A percentile compares a stretch with the other conserved stretches of the same genome.
These are phyloP conservation scores for Eilema caniola DNA, from an alignment of 2,888 invertebrate species.

Conservation along the genomic window DNA sequence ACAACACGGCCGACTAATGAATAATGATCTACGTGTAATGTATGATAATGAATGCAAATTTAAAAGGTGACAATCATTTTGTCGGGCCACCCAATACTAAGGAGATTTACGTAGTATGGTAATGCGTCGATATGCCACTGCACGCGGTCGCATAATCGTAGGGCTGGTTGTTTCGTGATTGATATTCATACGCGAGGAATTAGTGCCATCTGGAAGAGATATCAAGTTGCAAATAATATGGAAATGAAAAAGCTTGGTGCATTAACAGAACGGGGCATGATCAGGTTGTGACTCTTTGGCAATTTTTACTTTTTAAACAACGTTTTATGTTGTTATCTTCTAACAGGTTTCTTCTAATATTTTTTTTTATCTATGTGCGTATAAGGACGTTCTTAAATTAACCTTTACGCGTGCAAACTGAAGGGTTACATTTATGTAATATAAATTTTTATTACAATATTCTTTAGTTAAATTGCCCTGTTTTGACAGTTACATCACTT, in stretches of 20 bases:
- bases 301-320: not conserved
- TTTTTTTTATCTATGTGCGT: too few relatives aligned
- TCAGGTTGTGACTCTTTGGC: not conserved
- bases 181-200: constrained; percentile 64
- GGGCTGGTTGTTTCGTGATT: constrained; percentile 70
- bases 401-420: too few relatives aligned
- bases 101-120: constrained; percentile 73
- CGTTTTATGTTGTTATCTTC: not conserved
- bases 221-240: constrained; percentile 17
- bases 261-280: not conserved
- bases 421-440: too few relatives aligned
- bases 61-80: constrained; percentile 84
- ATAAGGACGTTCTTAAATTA: too few relatives aligned
- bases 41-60: constrained; percentile 83
- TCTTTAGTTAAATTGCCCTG: too few relatives aligned
- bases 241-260: not conserved
- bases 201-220: constrained; percentile 48
- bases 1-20: constrained; percentile 64
- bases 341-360: too few relatives aligned
- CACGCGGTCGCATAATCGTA: constrained; percentile 76
- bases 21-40: constrained; percentile 55
- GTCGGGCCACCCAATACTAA: constrained; percentile 78
- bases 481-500: too few relatives aligned
- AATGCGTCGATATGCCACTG: constrained; percentile 79
- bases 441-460: too few relatives aligned